Evolutionary conservation across 1,140 invertebrate species (phyloP), one percentile per base, ranked within the genome.

Genomic region (Matsumurasca onukii): DNA sequence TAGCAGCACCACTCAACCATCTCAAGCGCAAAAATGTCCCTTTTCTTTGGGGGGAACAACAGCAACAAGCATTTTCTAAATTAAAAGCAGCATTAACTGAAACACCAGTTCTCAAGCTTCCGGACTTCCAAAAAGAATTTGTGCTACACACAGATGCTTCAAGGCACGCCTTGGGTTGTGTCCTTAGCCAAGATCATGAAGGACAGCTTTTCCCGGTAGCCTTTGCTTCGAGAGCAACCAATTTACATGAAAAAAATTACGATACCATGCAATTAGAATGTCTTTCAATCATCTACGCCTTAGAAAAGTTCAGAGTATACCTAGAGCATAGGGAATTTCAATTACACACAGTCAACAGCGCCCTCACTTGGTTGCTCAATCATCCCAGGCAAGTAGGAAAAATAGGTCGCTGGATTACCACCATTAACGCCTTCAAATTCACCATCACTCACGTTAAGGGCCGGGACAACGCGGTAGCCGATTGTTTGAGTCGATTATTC

Each of bases 401-500:
- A 52, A 52, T 52, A 52, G 5, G 12, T 52, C 12, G 25, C 13
- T 59, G 25, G 22, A 29, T 59, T 27, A 24, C 25, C 15, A 27
- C 30, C 3, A 59, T 59, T 3, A 59, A 59, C 25, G 25, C 25
- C 2, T 59, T 59, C 30, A 13, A 59, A 59, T 59, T 59, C 55
- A 29, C 55, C 9, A 5, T 27, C 3, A 12, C 25, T 22, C 55
- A 59, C 25, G 30, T 59, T n/a, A 27, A 66, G 51, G 48, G 64
- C 5, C 3, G 27, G 22, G 64, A 66, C 5, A 66, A 66, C 27
- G 64, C 20, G 25, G 48, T 66, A 3, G 64, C 45, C 13, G 64
- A 66, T 66, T 45, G 34, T 17, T 29, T 66, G 31, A 25, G 20
- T 5, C 31, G 64, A 49, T 31, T 66, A 30, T 66, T 48, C 24